phyloP scores from a whole-genome alignment of 1,140 invertebrate genomes.

The Brachionus manjavacas region DNA sequence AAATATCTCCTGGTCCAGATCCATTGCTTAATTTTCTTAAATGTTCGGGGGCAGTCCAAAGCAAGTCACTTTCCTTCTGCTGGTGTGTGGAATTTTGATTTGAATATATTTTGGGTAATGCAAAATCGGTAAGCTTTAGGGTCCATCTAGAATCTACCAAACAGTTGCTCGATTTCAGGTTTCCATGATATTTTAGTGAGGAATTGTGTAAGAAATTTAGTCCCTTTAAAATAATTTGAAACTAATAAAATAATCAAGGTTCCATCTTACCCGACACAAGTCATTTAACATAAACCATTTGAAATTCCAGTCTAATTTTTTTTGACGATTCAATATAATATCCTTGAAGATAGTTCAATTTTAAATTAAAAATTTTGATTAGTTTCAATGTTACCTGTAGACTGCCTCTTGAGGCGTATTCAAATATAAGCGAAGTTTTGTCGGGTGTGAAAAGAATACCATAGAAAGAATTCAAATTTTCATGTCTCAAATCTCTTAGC shows the following conservation, averaged over 20 bases:
- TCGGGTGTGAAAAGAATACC: slow-evolving; percentile 68
- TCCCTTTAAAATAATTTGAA: slow-evolving; percentile 49
- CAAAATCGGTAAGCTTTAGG: slow-evolving; percentile 77
- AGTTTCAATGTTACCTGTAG: slow-evolving; percentile 61
- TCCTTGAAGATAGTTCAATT: slow-evolving; percentile 58
- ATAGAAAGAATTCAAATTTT: slow-evolving; percentile 76
- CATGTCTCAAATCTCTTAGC: slow-evolving; percentile 73
- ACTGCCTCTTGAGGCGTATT: slow-evolving; percentile 75
- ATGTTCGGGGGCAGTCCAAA: slow-evolving; percentile 85
- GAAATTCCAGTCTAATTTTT: slow-evolving; percentile 90
- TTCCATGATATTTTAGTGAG: slow-evolving; percentile 71
- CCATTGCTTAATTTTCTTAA: slow-evolving; percentile 67
- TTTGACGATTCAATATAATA: slow-evolving; percentile 83
- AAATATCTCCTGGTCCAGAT: slow-evolving; percentile 78
- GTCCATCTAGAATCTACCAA: slow-evolving; percentile 82
- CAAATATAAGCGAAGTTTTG: slow-evolving; percentile 69
- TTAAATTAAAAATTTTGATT: not conserved
- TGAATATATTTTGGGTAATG: slow-evolving; percentile 56
- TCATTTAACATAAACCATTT: slow-evolving; percentile 83
- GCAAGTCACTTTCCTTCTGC: slow-evolving; percentile 66
- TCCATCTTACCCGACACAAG: slow-evolving; percentile 69
- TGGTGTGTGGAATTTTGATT: slow-evolving; percentile 52
- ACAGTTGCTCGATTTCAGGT: slow-evolving; percentile 74
- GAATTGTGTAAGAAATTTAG: slow-evolving; percentile 76
- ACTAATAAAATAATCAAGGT: not conserved